These are phyloP conservation scores for Tyrophagus putrescentiae DNA, from an alignment of 1,140 invertebrate species.

Conservation along the genomic window DNA sequence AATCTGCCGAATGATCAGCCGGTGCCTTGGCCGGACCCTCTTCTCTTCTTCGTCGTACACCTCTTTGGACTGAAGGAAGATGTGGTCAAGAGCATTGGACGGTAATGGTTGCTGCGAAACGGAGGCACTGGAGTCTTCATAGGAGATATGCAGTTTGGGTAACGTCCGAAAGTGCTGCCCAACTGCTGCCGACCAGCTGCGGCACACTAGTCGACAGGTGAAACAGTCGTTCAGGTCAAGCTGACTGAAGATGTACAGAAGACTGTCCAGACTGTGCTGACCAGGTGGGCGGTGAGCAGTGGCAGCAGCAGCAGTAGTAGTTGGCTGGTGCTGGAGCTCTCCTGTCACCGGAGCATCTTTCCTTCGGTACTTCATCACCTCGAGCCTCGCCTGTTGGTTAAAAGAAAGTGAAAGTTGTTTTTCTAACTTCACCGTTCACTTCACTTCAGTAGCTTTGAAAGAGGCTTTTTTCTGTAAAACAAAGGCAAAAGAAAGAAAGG, in stretches of 20 bases:
- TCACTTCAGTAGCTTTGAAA: too few relatives aligned
- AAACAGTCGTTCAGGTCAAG: background rate
- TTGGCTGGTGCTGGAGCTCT: too few relatives aligned
- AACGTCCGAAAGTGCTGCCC: background rate
- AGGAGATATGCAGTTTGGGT: background rate
- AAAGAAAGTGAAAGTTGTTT: too few relatives aligned
- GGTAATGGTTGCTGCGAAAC: background rate
- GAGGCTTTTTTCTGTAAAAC: too few relatives aligned
- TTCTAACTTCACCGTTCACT: too few relatives aligned
- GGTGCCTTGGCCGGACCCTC: too few relatives aligned
- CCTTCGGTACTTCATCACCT: too few relatives aligned
- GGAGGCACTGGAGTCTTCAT: background rate
- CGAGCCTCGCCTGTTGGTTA: too few relatives aligned
- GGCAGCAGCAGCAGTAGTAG: background rate
- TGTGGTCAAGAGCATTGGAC: background rate
- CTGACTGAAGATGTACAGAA: conserved; percentile 6
- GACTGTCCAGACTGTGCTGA: background rate
- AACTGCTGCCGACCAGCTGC: background rate
- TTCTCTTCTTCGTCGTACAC: too few relatives aligned
- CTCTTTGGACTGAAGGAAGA: too few relatives aligned
- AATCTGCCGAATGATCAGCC: background rate
- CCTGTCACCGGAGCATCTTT: too few relatives aligned
- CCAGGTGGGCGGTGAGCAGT: background rate
- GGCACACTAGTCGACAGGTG: background rate
- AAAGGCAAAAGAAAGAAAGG: too few relatives aligned